These are phyloP conservation scores for Ctenosaura bakeri DNA, from an alignment of 2,797 vertebrate genomes.

Conservation along the genomic window DNA sequence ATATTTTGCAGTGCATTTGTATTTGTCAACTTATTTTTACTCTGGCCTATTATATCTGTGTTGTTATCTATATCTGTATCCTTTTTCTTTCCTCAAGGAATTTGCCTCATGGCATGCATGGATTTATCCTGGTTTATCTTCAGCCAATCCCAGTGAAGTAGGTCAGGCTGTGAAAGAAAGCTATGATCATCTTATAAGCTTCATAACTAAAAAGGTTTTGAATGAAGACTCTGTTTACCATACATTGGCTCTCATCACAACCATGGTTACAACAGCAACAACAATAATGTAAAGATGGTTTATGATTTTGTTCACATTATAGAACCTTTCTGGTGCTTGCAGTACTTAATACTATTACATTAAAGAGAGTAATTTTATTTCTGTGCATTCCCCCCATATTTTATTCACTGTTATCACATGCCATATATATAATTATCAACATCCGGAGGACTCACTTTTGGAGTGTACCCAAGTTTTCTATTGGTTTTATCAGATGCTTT, in stretches of 20 bases:
- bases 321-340: neutral
- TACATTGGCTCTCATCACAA: neutral
- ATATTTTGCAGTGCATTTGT: neutral
- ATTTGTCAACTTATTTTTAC: neutral
- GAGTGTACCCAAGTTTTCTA: neutral
- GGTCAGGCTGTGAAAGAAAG: no score
- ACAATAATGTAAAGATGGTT: neutral
- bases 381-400: no score
- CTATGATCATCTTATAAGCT: neutral
- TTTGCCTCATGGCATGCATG: neutral
- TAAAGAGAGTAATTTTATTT: neutral
- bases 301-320: neutral
- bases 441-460: neutral
- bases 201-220: neutral
- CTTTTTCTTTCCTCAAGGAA: neutral
- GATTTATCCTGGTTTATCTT: neutral
- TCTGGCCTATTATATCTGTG: no score
- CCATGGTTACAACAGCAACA: no score
- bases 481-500: neutral
- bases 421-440: neutral
- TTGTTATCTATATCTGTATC: neutral
- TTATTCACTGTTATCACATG: neutral
- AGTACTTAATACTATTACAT: neutral
- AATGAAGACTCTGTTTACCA: neutral
- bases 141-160: neutral